phyloP scores from a whole-genome alignment of 1,140 invertebrate species.

The Brachionus paranguensis region DNA sequence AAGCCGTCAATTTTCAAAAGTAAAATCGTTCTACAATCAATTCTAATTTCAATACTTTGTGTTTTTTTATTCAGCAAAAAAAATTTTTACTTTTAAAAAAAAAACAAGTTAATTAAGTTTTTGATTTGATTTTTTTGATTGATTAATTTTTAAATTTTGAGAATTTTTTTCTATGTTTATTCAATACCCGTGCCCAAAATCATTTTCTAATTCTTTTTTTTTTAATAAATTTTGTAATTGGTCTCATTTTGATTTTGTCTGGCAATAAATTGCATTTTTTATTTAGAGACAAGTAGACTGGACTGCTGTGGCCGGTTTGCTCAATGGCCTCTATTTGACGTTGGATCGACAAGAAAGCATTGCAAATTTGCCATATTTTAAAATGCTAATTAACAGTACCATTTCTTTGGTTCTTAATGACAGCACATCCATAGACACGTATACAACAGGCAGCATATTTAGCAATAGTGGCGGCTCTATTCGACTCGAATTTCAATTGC shows the following conservation, averaged over 20 bases:
- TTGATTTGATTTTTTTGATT: no score
- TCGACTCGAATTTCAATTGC: background rate
- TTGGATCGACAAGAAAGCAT: slow-evolving; percentile 16
- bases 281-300: slow-evolving; percentile 22
- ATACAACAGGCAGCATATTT: background rate
- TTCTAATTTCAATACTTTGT: no score
- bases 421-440: background rate
- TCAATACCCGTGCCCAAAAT: no score
- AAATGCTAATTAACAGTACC: background rate
- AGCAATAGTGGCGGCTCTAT: background rate
- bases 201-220: no score
- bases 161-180: no score
- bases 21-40: no score
- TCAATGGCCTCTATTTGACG: slow-evolving; percentile 35
- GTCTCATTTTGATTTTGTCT: background rate
- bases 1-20: no score
- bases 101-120: no score
- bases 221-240: no score
- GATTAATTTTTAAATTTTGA: no score
- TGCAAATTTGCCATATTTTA: slow-evolving; percentile 16
- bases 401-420: slow-evolving; percentile 19
- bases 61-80: no score
- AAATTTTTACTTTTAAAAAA: no score
- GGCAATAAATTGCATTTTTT: background rate
- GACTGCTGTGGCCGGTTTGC: slow-evolving; percentile 12